phyloP scores from a whole-genome alignment of 2,113 vertebrate species.

The Colius striatus region DNA sequence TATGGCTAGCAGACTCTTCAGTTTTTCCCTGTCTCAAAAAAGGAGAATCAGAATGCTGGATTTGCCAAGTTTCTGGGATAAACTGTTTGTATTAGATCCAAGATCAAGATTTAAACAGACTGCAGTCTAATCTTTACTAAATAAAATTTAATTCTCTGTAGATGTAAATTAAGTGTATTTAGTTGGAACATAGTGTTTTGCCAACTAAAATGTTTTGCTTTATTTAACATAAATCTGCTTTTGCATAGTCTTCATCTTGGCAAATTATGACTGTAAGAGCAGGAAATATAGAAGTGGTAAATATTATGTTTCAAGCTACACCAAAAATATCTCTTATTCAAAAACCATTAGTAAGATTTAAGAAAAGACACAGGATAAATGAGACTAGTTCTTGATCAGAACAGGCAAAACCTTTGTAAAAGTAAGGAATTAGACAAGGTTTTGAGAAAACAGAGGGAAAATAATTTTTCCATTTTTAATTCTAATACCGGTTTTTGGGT shows the following conservation, averaged over 20 bases:
- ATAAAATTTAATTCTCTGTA: not conserved
- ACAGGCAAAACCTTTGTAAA: not conserved
- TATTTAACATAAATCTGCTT: slow-evolving; percentile 4
- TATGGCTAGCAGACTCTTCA: not conserved
- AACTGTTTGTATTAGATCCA: not conserved
- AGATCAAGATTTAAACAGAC: not conserved
- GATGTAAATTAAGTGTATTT: not conserved
- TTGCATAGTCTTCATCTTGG: not conserved
- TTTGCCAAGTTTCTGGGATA: not conserved
- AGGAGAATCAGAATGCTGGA: not conserved
- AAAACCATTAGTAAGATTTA: not conserved
- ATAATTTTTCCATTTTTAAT: not conserved
- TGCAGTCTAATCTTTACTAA: not conserved
- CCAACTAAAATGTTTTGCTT: slow-evolving; percentile 10
- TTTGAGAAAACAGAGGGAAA: not conserved
- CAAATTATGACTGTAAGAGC: not conserved
- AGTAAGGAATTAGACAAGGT: not conserved
- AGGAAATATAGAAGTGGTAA: not conserved
- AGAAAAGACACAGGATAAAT: not conserved
- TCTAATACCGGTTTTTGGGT: not conserved
- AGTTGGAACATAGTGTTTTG: not conserved
- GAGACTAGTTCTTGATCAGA: not conserved
- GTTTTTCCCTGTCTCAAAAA: too few relatives aligned
- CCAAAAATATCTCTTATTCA: not conserved
- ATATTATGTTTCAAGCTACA: not conserved